Evolutionary conservation across 1,140 invertebrate species (phyloP).

Genomic region (Drosophila triauraria): DNA sequence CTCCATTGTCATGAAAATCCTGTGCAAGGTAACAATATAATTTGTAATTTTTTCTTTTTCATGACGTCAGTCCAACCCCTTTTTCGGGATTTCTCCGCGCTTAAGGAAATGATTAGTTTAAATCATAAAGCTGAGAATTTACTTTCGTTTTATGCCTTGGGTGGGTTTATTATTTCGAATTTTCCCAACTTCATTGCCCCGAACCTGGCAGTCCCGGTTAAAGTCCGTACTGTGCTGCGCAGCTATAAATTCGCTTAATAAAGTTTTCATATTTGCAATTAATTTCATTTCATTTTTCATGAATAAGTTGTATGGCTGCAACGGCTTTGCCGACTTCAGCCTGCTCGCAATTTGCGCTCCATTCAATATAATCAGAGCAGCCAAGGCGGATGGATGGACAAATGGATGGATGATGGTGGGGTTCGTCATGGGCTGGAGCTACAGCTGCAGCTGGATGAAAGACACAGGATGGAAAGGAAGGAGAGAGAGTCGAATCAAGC

Average conservation of each 20-base stretch:
- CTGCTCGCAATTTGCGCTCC: constrained; percentile 67
- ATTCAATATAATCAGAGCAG: constrained; percentile 69
- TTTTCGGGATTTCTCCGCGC: constrained; percentile 7
- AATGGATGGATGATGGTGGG: constrained; percentile 12
- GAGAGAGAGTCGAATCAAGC: constrained; percentile 5
- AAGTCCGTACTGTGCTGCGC: constrained; percentile 13
- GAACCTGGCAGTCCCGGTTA: constrained; percentile 12
- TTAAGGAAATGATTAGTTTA: constrained; percentile 54
- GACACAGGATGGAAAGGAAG: background rate
- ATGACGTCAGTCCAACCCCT: constrained; percentile 13
- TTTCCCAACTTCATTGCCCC: constrained; percentile 24
- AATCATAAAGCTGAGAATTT: constrained; percentile 54
- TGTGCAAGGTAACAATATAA: constrained; percentile 22
- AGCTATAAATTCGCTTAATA: constrained; percentile 74
- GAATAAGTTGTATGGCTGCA: constrained; percentile 64
- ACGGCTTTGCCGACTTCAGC: constrained; percentile 45
- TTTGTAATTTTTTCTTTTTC: constrained; percentile 33
- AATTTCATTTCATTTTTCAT: constrained; percentile 75
- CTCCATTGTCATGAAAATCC: constrained; percentile 34
- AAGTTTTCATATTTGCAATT: constrained; percentile 78
- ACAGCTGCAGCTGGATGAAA: constrained; percentile 1
- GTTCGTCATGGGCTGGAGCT: background rate
- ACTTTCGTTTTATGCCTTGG: constrained; percentile 36
- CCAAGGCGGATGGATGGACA: constrained; percentile 28
- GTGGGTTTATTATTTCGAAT: constrained; percentile 32